These are phyloP conservation scores for Erannis defoliaria DNA, from an alignment of 2,888 invertebrate genomes.

Conservation along the genomic window DNA sequence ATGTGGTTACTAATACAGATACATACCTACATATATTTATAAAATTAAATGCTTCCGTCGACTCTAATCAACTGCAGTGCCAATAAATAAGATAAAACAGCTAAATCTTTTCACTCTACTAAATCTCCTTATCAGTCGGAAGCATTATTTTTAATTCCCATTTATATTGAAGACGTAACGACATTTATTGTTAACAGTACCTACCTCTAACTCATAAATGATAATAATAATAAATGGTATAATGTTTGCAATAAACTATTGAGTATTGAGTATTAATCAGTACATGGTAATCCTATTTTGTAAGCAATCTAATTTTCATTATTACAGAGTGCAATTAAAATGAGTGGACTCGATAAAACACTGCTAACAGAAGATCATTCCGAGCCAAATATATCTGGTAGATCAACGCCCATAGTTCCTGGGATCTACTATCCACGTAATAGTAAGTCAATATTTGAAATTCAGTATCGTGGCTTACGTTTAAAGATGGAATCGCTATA, in stretches of 20 bases:
- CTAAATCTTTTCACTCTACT: neutral
- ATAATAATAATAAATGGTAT: neutral
- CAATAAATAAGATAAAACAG: neutral
- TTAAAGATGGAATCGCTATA: neutral
- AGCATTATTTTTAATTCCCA: neutral
- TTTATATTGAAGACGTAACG: neutral
- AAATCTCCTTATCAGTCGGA: conserved; percentile 5
- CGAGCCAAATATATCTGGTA: conserved; percentile 2
- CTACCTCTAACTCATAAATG: neutral
- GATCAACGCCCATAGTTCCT: conserved; percentile 54
- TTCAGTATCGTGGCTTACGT: conserved; percentile 3
- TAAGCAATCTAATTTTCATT: neutral
- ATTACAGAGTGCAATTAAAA: conserved; percentile 19
- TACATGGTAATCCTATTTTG: too few species aligned
- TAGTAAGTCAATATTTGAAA: conserved; percentile 56
- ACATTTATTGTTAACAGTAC: neutral
- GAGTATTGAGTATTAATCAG: too few species aligned
- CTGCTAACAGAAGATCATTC: neutral
- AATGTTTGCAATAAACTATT: too few species aligned
- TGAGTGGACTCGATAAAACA: neutral
- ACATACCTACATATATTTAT: neutral
- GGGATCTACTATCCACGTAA: conserved; percentile 70
- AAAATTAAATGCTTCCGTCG: neutral
- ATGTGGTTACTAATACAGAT: too few species aligned
- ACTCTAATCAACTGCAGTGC: conserved; percentile 1